These are phyloP conservation scores for Polymixis flavicincta DNA, from an alignment of 2,888 invertebrate genomes.

Conservation along the genomic window DNA sequence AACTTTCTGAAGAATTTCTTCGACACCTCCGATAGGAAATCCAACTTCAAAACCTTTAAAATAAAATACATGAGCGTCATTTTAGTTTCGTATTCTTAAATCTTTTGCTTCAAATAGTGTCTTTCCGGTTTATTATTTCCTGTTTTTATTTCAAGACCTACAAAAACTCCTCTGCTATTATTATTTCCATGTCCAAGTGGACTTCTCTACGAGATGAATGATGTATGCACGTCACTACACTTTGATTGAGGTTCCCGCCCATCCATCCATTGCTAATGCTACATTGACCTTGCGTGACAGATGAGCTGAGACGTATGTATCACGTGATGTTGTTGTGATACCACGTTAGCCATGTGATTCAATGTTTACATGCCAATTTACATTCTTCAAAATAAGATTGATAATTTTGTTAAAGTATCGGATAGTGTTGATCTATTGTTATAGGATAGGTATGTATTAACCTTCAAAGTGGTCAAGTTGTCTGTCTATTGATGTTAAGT, in stretches of 20 bases:
- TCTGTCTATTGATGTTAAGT: neutral
- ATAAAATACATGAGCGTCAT: neutral
- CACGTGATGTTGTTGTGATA: constrained; percentile 1
- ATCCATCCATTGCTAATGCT: neutral
- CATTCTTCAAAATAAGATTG: neutral
- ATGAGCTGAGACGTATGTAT: neutral
- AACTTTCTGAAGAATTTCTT: constrained; percentile 78
- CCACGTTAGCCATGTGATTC: neutral
- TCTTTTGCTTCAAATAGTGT: neutral
- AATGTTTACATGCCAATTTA: neutral
- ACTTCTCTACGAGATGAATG: neutral
- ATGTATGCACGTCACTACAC: neutral
- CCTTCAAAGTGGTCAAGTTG: neutral
- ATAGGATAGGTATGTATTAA: too few relatives aligned
- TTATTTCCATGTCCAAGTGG: neutral
- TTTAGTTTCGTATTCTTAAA: neutral
- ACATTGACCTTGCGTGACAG: constrained; percentile 25
- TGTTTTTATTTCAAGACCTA: neutral
- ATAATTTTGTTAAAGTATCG: neutral
- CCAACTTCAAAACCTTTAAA: constrained; percentile 66
- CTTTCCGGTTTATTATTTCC: neutral
- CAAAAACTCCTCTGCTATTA: neutral
- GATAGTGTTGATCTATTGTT: neutral
- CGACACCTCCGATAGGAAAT: constrained; percentile 65
- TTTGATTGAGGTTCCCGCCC: constrained; percentile 4